Conservation (phyloP, 92 coral and sea anemone species). For the Diadumene lineata region DNA sequence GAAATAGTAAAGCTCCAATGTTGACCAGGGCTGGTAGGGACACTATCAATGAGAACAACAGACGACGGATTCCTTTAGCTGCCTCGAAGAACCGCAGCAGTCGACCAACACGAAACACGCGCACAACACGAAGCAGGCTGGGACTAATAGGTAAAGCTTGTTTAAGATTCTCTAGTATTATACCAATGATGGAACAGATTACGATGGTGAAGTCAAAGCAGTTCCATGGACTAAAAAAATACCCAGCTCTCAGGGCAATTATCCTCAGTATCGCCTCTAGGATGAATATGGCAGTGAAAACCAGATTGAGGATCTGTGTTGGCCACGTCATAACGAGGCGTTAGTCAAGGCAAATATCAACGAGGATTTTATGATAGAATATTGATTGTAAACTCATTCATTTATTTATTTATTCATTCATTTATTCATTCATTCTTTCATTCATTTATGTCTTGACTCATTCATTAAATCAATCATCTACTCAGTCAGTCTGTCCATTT, state of each 20-base stretch:
- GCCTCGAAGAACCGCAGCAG: slow-evolving; percentile 89
- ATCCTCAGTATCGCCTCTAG: slow-evolving; percentile 85
- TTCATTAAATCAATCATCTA: too few relatives aligned
- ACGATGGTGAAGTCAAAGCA: slow-evolving; percentile 86
- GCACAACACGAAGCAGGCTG: slow-evolving; percentile 84
- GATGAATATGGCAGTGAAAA: slow-evolving; percentile 82
- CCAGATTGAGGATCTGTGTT: slow-evolving; percentile 71
- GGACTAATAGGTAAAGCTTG: slow-evolving; percentile 72
- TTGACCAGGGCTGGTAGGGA: slow-evolving; percentile 91
- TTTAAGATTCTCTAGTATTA: slow-evolving; percentile 65
- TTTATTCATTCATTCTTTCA: not conserved
- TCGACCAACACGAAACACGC: slow-evolving; percentile 89
- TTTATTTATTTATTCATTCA: not conserved
- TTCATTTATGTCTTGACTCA: too few relatives aligned
- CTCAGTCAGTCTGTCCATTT: not conserved
- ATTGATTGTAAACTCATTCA: not conserved
- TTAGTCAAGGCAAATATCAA: not conserved
- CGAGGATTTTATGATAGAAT: not conserved
- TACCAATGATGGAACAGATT: slow-evolving; percentile 76
- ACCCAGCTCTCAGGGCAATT: slow-evolving; percentile 73
- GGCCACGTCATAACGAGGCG: slow-evolving; percentile 59
- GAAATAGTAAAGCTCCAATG: slow-evolving; percentile 87
- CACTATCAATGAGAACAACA: slow-evolving; percentile 75
- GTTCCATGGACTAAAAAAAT: slow-evolving; percentile 86
- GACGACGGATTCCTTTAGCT: slow-evolving; percentile 89